These are phyloP conservation scores for rabbit (Oryctolagus cuniculus) DNA, from an alignment of 2,113 vertebrate species.

Conservation along the genomic window DNA sequence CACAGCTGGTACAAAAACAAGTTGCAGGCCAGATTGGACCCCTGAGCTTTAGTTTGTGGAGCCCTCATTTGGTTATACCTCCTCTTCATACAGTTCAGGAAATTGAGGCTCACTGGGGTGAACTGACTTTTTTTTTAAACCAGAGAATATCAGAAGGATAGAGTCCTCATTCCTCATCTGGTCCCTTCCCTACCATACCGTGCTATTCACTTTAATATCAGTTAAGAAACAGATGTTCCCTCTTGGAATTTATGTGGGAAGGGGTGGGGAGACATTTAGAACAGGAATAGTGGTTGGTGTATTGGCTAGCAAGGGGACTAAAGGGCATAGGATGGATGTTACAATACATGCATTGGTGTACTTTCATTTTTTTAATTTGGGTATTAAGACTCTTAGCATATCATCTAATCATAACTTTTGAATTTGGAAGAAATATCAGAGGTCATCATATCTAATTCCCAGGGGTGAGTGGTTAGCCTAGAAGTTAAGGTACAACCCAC, in stretches of 20 bases:
- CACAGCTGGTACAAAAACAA: background rate
- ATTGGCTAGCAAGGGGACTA: background rate
- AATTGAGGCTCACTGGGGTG: background rate
- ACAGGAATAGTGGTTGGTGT: no score
- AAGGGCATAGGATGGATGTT: background rate
- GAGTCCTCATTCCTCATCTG: background rate
- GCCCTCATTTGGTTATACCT: background rate
- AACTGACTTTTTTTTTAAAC: background rate
- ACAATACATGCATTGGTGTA: no score
- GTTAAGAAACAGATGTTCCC: background rate
- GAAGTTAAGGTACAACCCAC: no score
- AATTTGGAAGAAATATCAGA: background rate
- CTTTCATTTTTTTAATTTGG: background rate
- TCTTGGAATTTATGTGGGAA: background rate
- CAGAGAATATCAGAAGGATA: background rate
- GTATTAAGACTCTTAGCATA: background rate
- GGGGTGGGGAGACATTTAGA: no score
- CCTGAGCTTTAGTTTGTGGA: background rate
- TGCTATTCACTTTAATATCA: background rate
- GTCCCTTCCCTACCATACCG: background rate
- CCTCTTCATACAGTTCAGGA: background rate
- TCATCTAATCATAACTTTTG: background rate
- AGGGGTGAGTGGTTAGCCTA: no score
- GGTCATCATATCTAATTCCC: background rate
- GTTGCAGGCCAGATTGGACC: background rate